phyloP scores from a whole-genome alignment of 1,140 invertebrate species.

The Euura lappo region DNA sequence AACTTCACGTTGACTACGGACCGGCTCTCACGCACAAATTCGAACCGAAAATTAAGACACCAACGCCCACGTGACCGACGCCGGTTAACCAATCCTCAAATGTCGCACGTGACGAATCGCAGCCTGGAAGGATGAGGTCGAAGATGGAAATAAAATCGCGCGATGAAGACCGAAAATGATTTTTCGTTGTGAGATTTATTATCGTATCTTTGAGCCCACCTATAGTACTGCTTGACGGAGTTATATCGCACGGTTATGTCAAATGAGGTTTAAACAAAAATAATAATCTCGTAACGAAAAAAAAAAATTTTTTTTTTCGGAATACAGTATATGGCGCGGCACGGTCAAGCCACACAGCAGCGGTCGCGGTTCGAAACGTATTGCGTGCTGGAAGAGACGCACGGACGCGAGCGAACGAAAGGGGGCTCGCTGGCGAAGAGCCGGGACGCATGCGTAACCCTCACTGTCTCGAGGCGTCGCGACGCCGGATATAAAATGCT shows the following conservation, averaged over 20 bases:
- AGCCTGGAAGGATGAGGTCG: too few species aligned
- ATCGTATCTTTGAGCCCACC: neutral
- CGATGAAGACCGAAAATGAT: neutral
- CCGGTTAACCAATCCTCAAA: neutral
- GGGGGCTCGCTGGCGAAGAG: constrained; percentile 31
- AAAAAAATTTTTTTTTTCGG: neutral
- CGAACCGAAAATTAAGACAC: neutral
- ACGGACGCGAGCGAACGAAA: constrained; percentile 54
- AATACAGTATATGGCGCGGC: constrained; percentile 44
- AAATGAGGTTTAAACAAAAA: neutral
- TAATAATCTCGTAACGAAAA: neutral
- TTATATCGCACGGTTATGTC: neutral
- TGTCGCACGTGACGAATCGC: neutral
- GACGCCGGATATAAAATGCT: constrained; percentile 25
- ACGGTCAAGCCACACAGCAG: constrained; percentile 56
- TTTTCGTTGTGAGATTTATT: neutral
- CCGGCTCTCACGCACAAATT: too few species aligned
- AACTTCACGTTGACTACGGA: too few species aligned
- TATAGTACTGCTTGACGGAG: constrained; percentile 1
- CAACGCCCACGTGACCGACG: neutral
- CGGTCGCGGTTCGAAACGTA: constrained; percentile 56
- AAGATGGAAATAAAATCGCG: too few species aligned
- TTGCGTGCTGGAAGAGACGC: constrained; percentile 45
- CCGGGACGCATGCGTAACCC: constrained; percentile 5
- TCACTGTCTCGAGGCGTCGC: constrained; percentile 23